Base-by-base conservation (phyloP, 2,797 vertebrate genomes). In the Argentina silus region DNA sequence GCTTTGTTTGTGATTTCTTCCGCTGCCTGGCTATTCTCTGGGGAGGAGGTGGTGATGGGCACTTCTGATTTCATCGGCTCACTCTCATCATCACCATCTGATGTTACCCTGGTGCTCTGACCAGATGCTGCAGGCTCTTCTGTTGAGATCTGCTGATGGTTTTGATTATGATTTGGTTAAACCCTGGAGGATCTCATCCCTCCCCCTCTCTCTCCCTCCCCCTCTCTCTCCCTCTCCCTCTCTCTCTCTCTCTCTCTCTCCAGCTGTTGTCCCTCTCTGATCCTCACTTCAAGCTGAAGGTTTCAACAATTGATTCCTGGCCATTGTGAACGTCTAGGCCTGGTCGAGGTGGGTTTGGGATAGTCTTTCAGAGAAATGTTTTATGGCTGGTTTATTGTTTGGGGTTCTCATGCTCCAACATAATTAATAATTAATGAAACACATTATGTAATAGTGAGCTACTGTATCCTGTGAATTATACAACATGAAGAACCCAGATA, bases 111-210 rank as follows among this genome's bases (percentile, higher is more conserved):
- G 0, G 44, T n/a, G 2, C 73, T 60, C 44, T 9, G 23, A 19
- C 78, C 56, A 7, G 70, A 72, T 7, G 47, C 78, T 45, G 60
- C 0, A 14, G 44, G 10, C 50, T 67, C 63, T 48, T 71, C 62
- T 71, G 27, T 36, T 86, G 77, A 67, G 68, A 56, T 17, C 78
- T 76, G 27, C 87, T 86, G 55, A 57, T 60, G 1, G 72, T 71
- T 62, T 75, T 42, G 3, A 63, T 7, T n/a, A 51, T 27, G 3
- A 63, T 7, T n/a, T 51, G 45, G 12, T 50, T 51, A 36, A 60
- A 60, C 57, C 47, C 48, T 63, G 45, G 27, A 72, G 7, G 56
- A 36, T 72, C 21, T 6, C 12, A 63, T 63, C 50, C 4, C 27
- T 23, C 10, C 10, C 57, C 1, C 57, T 61, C 19, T 61, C 57